Conservation (phyloP, 1,140 invertebrate genomes). For the Plodia interpunctella region DNA sequence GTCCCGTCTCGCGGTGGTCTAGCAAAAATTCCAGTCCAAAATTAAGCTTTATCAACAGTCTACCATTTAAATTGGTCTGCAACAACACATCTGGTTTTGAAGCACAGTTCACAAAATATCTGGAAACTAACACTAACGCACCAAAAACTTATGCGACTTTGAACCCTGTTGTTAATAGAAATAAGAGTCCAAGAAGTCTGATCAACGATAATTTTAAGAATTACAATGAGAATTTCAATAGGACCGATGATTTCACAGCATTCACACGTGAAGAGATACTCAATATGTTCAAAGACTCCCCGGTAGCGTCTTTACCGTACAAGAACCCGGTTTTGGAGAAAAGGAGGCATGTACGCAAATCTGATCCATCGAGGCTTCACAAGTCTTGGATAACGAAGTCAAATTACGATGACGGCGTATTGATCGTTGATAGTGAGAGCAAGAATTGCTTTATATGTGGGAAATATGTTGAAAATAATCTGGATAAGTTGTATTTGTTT, state of each 20-base stretch:
- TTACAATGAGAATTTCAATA: slow-evolving; percentile 36
- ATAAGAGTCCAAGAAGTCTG: slow-evolving; percentile 43
- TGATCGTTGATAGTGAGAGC: slow-evolving; percentile 33
- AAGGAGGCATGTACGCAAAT: slow-evolving; percentile 55
- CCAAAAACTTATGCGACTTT: slow-evolving; percentile 36
- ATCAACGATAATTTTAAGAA: slow-evolving; percentile 46
- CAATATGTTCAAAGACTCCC: slow-evolving; percentile 69
- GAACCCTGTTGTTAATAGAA: slow-evolving; percentile 33
- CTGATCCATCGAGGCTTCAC: slow-evolving; percentile 50
- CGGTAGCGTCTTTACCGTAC: slow-evolving; percentile 48
- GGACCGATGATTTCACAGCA: slow-evolving; percentile 33
- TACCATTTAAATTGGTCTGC: slow-evolving; percentile 60
- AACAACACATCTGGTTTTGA: slow-evolving; percentile 58
- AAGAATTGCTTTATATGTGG: slow-evolving; percentile 60
- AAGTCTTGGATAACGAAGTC: slow-evolving; percentile 45
- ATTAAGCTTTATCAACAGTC: slow-evolving; percentile 45
- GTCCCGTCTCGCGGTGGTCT: slow-evolving; percentile 41
- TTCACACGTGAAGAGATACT: slow-evolving; percentile 61
- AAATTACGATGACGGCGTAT: slow-evolving; percentile 37
- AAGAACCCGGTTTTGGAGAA: slow-evolving; percentile 47
- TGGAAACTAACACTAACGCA: slow-evolving; percentile 39
- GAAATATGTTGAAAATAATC: slow-evolving; percentile 46
- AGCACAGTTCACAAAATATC: slow-evolving; percentile 55
- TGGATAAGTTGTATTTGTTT: slow-evolving; percentile 61
- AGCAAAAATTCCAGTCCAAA: slow-evolving; percentile 42